These are phyloP conservation scores for Lordiphosa andalusiaca DNA, from an alignment of 2,888 invertebrate genomes.

Conservation along the genomic window DNA sequence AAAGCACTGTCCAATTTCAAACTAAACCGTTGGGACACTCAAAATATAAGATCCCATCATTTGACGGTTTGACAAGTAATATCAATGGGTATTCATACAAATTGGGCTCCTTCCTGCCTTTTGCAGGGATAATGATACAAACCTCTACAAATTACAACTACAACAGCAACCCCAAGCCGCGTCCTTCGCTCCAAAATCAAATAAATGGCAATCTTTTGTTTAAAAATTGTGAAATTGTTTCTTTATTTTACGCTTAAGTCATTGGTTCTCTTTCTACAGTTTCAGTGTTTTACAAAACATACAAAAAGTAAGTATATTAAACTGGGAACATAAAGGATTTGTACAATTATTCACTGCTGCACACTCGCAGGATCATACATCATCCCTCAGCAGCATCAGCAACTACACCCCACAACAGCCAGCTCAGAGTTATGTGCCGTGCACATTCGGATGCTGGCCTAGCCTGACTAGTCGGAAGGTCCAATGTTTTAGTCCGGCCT, in stretches of 20 bases:
- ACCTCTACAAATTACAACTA: background rate
- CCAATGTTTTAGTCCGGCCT: slow-evolving; percentile 42
- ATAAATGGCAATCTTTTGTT: slow-evolving; percentile 6
- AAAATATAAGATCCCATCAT: no score
- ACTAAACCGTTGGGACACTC: no score
- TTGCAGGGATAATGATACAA: no score
- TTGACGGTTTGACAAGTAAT: no score
- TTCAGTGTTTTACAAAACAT: no score
- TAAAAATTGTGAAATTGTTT: slow-evolving; percentile 68
- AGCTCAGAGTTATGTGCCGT: slow-evolving; percentile 65
- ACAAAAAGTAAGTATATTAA: slow-evolving; percentile 13
- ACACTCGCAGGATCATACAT: background rate
- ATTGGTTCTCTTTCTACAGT: slow-evolving; percentile 27
- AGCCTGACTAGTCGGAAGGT: no score
- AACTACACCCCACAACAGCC: slow-evolving; percentile 29
- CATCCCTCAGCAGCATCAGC: slow-evolving; percentile 1
- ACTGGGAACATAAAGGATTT: slow-evolving; percentile 44
- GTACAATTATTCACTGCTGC: slow-evolving; percentile 52
- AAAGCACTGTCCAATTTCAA: no score
- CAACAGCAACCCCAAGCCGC: no score
- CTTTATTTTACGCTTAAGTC: slow-evolving; percentile 67
- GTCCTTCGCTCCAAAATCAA: no score
- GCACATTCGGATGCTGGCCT: slow-evolving; percentile 79
- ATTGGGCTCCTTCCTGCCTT: no score
- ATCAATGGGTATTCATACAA: no score